Evolutionary conservation across 1,140 invertebrate species (phyloP).

Genomic region (Streblospio benedicti): DNA sequence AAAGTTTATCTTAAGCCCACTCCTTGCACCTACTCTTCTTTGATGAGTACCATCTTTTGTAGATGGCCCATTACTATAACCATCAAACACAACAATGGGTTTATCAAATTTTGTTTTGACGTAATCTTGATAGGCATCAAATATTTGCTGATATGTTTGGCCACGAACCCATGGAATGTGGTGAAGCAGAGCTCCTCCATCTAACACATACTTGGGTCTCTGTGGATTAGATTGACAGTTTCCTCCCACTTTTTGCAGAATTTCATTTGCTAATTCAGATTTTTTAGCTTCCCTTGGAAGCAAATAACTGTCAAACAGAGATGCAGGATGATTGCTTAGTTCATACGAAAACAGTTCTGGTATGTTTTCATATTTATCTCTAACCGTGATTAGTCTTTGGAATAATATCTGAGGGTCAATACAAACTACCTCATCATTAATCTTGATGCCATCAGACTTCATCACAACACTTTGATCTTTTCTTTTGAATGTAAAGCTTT

Average conservation of each 20-base stretch:
- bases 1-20: no score
- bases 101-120: background rate
- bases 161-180: background rate
- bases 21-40: no score
- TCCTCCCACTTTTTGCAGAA: no score
- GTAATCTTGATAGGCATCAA: background rate
- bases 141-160: background rate
- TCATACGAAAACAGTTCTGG: background rate
- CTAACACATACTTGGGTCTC: no score
- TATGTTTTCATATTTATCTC: background rate
- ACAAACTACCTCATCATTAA: background rate
- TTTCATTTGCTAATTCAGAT: slow-evolving; percentile 2
- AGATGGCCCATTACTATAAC: slow-evolving; percentile 8
- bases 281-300: background rate
- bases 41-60: no score
- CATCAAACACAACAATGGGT: slow-evolving; percentile 17
- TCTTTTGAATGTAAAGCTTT: background rate
- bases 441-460: background rate
- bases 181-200: slow-evolving; percentile 13
- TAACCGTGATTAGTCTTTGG: slow-evolving; percentile 8
- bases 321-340: slow-evolving; percentile 2
- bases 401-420: slow-evolving; percentile 8
- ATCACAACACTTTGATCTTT: background rate
- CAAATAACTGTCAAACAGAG: slow-evolving; percentile 6
- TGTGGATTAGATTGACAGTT: no score